Conservation (phyloP, 2,113 vertebrate species). For the Odocoileus hemionus region DNA sequence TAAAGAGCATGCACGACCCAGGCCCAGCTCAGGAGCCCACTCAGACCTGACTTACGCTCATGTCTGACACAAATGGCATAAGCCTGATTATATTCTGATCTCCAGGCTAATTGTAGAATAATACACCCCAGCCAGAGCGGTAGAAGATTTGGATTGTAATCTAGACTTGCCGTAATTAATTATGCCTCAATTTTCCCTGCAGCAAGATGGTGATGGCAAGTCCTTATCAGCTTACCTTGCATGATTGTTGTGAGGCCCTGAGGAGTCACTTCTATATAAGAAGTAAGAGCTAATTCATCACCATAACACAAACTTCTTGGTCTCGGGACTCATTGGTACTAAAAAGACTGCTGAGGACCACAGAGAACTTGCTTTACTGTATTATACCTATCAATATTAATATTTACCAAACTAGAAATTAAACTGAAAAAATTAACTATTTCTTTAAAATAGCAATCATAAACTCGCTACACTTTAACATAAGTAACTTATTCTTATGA, state of each 20-base stretch:
- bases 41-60: not conserved
- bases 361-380: not conserved
- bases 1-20: not conserved
- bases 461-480: not conserved
- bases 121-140: too few species aligned
- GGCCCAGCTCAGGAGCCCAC: not conserved
- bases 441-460: not conserved
- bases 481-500: not conserved
- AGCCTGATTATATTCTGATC: not conserved
- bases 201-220: not conserved
- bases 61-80: not conserved
- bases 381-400: not conserved
- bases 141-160: not conserved
- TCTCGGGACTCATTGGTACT: not conserved
- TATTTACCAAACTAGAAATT: not conserved
- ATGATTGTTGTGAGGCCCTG: not conserved
- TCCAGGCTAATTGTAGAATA: not conserved
- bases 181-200: not conserved
- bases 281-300: not conserved
- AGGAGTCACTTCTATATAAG: not conserved
- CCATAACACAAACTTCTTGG: not conserved
- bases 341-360: not conserved
- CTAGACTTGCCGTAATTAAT: not conserved
- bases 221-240: not conserved
- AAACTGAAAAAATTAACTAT: not conserved